Evolutionary conservation across 1,140 invertebrate species (phyloP).

Genomic region (Heliothis virescens): DNA sequence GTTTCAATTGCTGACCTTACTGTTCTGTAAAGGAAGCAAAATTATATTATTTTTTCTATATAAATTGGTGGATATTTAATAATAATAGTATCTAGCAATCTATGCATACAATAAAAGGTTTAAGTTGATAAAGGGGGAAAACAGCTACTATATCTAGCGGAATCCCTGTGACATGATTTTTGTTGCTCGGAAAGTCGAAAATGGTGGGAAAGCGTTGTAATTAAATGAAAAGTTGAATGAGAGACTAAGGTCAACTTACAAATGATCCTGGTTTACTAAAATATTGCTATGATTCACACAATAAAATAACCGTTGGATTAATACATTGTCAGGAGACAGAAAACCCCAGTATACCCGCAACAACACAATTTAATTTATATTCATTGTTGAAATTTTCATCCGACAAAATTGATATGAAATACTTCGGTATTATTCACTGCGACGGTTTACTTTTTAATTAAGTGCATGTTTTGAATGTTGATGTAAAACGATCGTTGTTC

Average conservation of each 20-base stretch:
- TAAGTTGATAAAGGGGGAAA: too few relatives aligned
- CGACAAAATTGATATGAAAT: constrained; percentile 35
- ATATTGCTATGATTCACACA: neutral
- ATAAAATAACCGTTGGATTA: constrained; percentile 26
- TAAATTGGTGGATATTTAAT: too few relatives aligned
- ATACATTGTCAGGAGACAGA: constrained; percentile 30
- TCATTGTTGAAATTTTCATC: constrained; percentile 36
- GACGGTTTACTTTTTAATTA: constrained; percentile 32
- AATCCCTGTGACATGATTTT: too few relatives aligned
- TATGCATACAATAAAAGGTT: too few relatives aligned
- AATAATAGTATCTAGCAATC: too few relatives aligned
- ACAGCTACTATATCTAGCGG: too few relatives aligned
- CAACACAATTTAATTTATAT: constrained; percentile 32
- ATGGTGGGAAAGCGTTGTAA: too few relatives aligned
- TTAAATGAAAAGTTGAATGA: too few relatives aligned
- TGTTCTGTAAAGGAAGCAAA: too few relatives aligned
- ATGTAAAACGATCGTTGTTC: neutral
- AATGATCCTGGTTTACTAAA: constrained; percentile 7
- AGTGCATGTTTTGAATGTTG: constrained; percentile 36
- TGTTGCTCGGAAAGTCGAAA: too few relatives aligned
- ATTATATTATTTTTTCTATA: too few relatives aligned
- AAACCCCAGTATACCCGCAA: constrained; percentile 14
- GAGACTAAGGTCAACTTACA: neutral
- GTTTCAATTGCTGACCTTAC: too few relatives aligned
- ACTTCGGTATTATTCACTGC: constrained; percentile 12